phyloP scores from a whole-genome alignment of 2,797 vertebrate species.

The Sitta carolinensis region DNA sequence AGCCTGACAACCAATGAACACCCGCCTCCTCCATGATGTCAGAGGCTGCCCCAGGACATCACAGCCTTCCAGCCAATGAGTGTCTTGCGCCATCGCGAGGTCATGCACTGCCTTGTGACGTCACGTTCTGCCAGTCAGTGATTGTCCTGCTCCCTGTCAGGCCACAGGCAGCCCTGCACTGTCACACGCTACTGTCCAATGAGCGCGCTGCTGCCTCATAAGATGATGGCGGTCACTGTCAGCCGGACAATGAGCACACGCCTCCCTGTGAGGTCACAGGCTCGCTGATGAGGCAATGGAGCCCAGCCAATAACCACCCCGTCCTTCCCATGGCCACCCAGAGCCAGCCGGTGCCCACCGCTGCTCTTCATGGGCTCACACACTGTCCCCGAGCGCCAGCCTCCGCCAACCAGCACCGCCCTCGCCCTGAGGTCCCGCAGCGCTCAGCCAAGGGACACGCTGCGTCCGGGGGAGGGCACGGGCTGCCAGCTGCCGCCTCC shows the following conservation, averaged over 20 bases:
- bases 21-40: background rate
- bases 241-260: fast-evolving
- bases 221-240: fast-evolving
- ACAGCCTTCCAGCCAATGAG: background rate
- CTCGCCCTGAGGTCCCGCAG: background rate
- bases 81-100: fast-evolving
- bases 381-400: fast-evolving
- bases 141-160: fast-evolving
- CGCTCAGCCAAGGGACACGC: fast-evolving
- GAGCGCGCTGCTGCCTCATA: background rate
- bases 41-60: background rate
- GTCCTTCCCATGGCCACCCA: fast-evolving
- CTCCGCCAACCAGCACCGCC: background rate
- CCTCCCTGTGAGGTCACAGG: background rate
- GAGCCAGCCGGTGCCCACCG: fast-evolving
- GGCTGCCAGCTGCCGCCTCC: background rate
- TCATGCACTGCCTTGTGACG: background rate
- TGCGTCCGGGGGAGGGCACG: background rate
- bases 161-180: fast-evolving
- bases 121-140: background rate
- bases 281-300: fast-evolving
- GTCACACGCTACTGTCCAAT: fast-evolving
- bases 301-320: fast-evolving
- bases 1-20: background rate
- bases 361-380: fast-evolving